Percentiles rank a stretch among this genome's conserved stretches.
Conservation (phyloP, 1,140 invertebrate species). For the Ostrea edulis region DNA sequence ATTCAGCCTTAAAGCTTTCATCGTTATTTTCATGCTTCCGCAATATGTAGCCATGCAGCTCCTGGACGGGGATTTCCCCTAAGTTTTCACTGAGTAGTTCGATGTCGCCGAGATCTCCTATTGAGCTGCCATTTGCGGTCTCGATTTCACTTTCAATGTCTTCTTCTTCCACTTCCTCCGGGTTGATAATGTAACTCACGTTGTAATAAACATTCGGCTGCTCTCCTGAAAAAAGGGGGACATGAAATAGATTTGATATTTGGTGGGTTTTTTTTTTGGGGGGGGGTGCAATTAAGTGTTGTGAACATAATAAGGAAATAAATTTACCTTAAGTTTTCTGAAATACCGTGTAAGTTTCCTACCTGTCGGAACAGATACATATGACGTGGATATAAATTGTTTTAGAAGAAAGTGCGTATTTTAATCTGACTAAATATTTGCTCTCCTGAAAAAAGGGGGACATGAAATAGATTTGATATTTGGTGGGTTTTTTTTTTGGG, state of each 20-base stretch:
- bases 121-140: neutral
- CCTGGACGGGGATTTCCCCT: neutral
- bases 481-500: too few relatives aligned
- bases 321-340: too few relatives aligned
- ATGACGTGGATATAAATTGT: too few relatives aligned
- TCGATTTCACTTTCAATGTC: neutral
- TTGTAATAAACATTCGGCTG: neutral
- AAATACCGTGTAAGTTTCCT: too few relatives aligned
- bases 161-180: neutral
- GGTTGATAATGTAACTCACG: neutral
- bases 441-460: neutral
- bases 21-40: neutral
- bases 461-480: too few relatives aligned
- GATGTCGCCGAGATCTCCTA: neutral
- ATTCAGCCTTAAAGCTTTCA: constrained; percentile 20
- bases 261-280: too few relatives aligned
- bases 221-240: neutral
- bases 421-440: neutral
- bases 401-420: too few relatives aligned
- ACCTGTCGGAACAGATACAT: too few relatives aligned
- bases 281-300: too few relatives aligned
- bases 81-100: constrained; percentile 6
- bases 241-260: too few relatives aligned
- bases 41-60: neutral
- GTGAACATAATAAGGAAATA: neutral